Evolutionary conservation across 2,888 invertebrate genomes (phyloP).

Genomic region (Carpatolechia fugitivella): DNA sequence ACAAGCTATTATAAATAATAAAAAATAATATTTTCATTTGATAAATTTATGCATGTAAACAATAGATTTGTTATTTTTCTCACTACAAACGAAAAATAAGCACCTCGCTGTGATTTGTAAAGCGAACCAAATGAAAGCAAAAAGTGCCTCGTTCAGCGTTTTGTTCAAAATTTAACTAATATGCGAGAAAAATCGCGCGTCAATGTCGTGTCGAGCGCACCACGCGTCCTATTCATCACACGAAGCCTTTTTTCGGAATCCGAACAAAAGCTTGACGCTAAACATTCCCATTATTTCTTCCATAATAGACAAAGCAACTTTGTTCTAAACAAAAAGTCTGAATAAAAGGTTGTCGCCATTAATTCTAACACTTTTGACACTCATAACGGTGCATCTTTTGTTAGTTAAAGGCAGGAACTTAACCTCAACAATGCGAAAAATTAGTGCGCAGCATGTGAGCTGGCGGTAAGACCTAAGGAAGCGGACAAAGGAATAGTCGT

Average conservation of each 20-base stretch:
- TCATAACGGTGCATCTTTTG: constrained; percentile 70
- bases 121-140: constrained; percentile 4
- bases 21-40: too few relatives aligned
- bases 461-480: constrained; percentile 37
- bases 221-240: constrained; percentile 68
- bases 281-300: constrained; percentile 74
- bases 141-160: constrained; percentile 32
- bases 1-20: not conserved
- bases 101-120: not conserved
- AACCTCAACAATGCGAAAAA: constrained; percentile 61
- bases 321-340: constrained; percentile 64
- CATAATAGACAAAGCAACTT: constrained; percentile 73
- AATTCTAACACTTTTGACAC: constrained; percentile 72
- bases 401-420: constrained; percentile 44
- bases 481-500: constrained; percentile 44
- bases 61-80: too few relatives aligned
- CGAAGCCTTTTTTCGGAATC: constrained; percentile 53
- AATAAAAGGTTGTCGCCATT: constrained; percentile 75
- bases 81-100: not conserved
- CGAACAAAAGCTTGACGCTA: constrained; percentile 72
- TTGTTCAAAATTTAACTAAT: constrained; percentile 53
- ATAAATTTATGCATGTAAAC: too few relatives aligned
- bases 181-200: constrained; percentile 63
- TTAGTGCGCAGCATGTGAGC: constrained; percentile 63
- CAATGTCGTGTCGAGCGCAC: constrained; percentile 60